Conservation (phyloP, 2,797 vertebrate species). For the Phoxinus dragarum region DNA sequence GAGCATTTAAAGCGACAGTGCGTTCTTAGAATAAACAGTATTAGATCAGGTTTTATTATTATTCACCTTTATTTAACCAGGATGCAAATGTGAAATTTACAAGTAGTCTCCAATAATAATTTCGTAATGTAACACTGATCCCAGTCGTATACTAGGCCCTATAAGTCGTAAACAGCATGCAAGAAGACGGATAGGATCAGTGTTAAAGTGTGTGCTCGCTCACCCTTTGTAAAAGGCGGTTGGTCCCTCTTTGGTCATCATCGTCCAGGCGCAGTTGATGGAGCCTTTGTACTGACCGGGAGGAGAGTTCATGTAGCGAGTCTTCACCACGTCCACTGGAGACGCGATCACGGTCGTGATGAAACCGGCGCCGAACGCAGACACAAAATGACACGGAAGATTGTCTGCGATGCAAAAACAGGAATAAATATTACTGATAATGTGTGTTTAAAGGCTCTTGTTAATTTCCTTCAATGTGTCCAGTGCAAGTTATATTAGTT, state of each 20-base stretch:
- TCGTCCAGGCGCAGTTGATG: conserved; percentile 83
- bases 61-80: background rate
- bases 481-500: background rate
- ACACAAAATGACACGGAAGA: conserved; percentile 86
- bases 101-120: background rate
- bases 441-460: background rate
- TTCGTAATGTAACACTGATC: background rate
- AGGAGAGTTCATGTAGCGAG: conserved; percentile 89
- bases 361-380: conserved; percentile 87
- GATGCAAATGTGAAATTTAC: background rate
- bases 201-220: conserved; percentile 27
- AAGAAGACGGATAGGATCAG: background rate
- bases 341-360: conserved; percentile 87
- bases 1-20: background rate
- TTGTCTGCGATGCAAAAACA: conserved; percentile 76
- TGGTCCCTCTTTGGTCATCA: conserved; percentile 86
- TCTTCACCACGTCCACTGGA: conserved; percentile 91
- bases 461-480: background rate
- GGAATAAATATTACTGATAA: background rate
- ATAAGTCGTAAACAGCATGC: background rate
- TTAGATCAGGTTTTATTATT: background rate
- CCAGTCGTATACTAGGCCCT: background rate
- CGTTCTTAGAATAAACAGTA: background rate
- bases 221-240: conserved; percentile 92
- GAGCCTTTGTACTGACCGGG: conserved; percentile 85